phyloP scores from a whole-genome alignment of 2,113 vertebrate genomes.

The Diadophis punctatus region DNA sequence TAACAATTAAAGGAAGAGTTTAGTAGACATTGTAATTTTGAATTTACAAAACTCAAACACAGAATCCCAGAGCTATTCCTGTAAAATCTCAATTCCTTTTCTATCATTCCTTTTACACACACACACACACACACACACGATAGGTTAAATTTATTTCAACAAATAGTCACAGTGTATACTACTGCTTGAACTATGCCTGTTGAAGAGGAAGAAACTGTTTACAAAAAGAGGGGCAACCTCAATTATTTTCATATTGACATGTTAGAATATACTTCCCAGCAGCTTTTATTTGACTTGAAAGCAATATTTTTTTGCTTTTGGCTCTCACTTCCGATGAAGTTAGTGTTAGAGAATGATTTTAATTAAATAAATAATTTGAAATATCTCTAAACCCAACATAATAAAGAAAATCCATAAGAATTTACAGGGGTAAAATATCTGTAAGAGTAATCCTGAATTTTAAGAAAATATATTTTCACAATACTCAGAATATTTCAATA shows the following conservation, averaged over 20 bases:
- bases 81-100: neutral
- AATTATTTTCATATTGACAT: neutral
- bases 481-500: neutral
- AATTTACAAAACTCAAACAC: neutral
- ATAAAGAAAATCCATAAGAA: neutral
- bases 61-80: neutral
- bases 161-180: neutral
- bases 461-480: neutral
- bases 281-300: neutral
- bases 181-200: neutral
- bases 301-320: neutral
- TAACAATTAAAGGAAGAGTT: neutral
- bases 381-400: neutral
- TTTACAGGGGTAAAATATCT: neutral
- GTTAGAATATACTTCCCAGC: neutral
- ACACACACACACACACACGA: too few species aligned
- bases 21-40: neutral
- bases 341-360: neutral
- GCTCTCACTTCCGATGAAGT: neutral
- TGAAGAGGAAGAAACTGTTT: neutral
- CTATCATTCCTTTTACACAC: too few species aligned
- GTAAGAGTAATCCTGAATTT: neutral
- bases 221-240: neutral
- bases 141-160: neutral
- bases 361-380: neutral